These are phyloP conservation scores for Epinephelus malabaricus DNA, from an alignment of 2,797 vertebrate species.

Conservation along the genomic window DNA sequence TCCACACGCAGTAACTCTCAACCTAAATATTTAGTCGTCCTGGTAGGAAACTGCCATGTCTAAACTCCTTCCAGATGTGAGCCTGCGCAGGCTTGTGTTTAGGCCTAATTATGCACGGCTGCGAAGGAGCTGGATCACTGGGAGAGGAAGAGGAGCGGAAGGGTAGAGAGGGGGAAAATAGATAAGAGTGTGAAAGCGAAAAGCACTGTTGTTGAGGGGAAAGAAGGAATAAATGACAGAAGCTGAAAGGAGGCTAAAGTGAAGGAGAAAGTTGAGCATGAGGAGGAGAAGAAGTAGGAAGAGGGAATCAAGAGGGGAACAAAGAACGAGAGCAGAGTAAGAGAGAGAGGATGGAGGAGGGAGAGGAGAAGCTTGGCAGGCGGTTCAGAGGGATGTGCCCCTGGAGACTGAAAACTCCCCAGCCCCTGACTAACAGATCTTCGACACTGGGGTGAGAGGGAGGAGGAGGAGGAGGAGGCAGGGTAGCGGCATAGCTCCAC, in stretches of 20 bases:
- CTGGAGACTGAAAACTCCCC: conserved; percentile 80
- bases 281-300: conserved; percentile 54
- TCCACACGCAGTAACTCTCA: conserved; percentile 90
- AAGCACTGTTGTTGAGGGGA: conserved; percentile 36
- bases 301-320: conserved; percentile 59
- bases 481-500: conserved; percentile 44
- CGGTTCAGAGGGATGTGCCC: conserved; percentile 81
- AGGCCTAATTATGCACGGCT: conserved; percentile 89
- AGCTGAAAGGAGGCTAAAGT: conserved; percentile 45
- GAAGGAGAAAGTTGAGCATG: conserved; percentile 56
- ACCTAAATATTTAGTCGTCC: conserved; percentile 92
- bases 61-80: conserved; percentile 92
- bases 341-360: conserved; percentile 63
- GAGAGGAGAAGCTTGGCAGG: conserved; percentile 81
- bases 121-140: conserved; percentile 79
- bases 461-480: conserved; percentile 38
- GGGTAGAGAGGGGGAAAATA: conserved; percentile 54
- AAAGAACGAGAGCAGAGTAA: conserved; percentile 54
- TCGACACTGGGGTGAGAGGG: conserved; percentile 71
- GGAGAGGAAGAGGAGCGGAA: conserved; percentile 72
- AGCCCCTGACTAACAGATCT: conserved; percentile 77
- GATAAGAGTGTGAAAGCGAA: conserved; percentile 69
- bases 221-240: conserved; percentile 44
- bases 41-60: conserved; percentile 91
- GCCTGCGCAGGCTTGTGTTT: conserved; percentile 86